These are phyloP conservation scores for Nothoprocta perdicaria DNA, from an alignment of 2,113 vertebrate species.

Conservation along the genomic window DNA sequence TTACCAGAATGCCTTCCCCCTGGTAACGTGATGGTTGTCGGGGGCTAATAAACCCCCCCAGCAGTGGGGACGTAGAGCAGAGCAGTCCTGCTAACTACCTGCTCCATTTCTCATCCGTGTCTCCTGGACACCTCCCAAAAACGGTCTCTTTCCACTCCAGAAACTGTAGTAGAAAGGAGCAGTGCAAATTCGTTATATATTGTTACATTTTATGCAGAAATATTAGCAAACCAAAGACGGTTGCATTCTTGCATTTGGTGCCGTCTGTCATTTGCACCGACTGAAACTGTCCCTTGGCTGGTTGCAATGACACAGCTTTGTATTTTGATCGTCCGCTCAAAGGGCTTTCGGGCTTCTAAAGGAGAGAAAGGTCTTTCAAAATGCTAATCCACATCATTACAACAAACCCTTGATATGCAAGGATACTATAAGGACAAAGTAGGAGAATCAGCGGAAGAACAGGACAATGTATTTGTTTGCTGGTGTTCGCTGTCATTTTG, in stretches of 20 bases:
- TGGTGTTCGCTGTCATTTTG: neutral
- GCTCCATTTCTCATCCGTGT: neutral
- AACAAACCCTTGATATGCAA: neutral
- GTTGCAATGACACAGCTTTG: neutral
- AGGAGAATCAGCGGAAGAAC: neutral
- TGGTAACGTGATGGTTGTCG: neutral
- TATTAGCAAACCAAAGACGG: neutral
- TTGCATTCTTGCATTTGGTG: neutral
- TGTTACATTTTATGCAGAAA: neutral
- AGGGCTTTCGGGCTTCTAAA: neutral
- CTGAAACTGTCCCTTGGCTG: neutral
- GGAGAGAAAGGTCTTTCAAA: neutral
- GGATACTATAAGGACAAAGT: neutral
- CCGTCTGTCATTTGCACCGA: neutral
- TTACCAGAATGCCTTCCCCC: neutral
- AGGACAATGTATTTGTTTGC: neutral
- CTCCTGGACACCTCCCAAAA: neutral
- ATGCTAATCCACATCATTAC: neutral
- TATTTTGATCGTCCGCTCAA: neutral
- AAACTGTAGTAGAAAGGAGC: neutral
- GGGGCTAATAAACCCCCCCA: neutral
- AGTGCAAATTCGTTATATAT: neutral
- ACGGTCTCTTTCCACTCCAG: fast-evolving
- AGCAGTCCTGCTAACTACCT: neutral
- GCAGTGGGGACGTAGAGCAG: neutral